Evolutionary conservation across 2,888 invertebrate species (phyloP), one percentile per base, ranked within the genome.

Genomic region (Dendrolimus pini): DNA sequence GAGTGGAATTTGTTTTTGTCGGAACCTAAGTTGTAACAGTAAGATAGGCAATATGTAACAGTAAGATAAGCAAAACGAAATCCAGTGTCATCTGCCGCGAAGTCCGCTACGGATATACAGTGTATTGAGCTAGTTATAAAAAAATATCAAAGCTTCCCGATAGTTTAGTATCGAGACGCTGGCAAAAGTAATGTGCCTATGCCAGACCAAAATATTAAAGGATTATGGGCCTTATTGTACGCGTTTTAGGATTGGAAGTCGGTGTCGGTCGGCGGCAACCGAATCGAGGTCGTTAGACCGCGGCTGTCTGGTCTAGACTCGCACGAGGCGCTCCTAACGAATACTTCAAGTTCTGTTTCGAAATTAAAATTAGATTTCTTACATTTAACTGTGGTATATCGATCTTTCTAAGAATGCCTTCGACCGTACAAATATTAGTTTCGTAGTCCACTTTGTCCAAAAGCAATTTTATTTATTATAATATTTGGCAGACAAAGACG

Each of bases 231-330:
- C 12, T 57, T 57, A 54, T 41, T 30, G 2, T 9, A 42, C 8
- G 3, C 9, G 47, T 47, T 47, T 2, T 7, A 47, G 47, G 47
- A 12, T 55, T 58, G 41, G 30, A 30, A 30, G 30, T 30, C 30
- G 18, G 18, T 2, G 18, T 18, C 18, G 18, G 18, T 53, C 61
- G 54, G 62, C 55, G 54, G 56, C 61, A 60, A 60, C 53, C 55
- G 63, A 56, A 66, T 65, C 67, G 69, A 70, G 71, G 71, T 69
- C 70, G 68, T 58, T 68, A 62, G 60, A 62, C 59, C 53, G 59
- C 62, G 63, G 55, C 62, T 60, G 64, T 66, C 64, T 65, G 54
- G 63, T 56, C 65, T 67, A 68, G 64, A 57, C 64, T 66, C 59
- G 61, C 60, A 47, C 63, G 47, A 47, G 47, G 47, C 47, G 8